Evolutionary conservation across 2,888 invertebrate genomes (phyloP).

Genomic region (Malthinus seriepunctatus): DNA sequence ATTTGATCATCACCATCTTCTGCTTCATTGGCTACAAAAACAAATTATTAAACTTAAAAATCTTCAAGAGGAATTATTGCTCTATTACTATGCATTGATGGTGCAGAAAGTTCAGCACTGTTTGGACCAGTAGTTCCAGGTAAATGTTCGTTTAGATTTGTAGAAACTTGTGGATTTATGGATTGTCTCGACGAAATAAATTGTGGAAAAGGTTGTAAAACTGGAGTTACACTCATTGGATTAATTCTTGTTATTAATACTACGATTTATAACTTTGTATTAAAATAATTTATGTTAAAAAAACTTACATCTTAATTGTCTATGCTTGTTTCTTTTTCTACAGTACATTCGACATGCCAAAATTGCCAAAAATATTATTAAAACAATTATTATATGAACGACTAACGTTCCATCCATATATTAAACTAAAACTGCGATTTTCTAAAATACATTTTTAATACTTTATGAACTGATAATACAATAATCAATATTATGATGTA

Average conservation of each 20-base stretch:
- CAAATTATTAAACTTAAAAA: too few relatives aligned
- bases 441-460: not conserved
- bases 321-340: slow-evolving; percentile 15
- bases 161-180: slow-evolving; percentile 11
- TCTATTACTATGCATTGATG: slow-evolving; percentile 1
- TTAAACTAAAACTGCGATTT: not conserved
- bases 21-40: not conserved
- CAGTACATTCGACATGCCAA: slow-evolving; percentile 20
- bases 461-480: not conserved
- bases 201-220: slow-evolving; percentile 6
- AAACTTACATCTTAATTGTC: slow-evolving; percentile 14
- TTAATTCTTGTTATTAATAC: slow-evolving; percentile 16
- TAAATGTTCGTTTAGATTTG: slow-evolving; percentile 5
- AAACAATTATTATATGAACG: slow-evolving; percentile 12
- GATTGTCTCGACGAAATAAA: slow-evolving; percentile 3
- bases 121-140: slow-evolving; percentile 11
- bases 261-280: not conserved
- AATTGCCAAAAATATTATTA: slow-evolving; percentile 16
- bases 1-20: slow-evolving; percentile 19
- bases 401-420: slow-evolving; percentile 23
- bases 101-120: slow-evolving; percentile 7
- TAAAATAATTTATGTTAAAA: not conserved
- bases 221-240: slow-evolving; percentile 14
- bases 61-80: too few relatives aligned
- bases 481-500: too few relatives aligned